Percentiles rank a stretch among this genome's conserved stretches.
phyloP scores from a whole-genome alignment of 1,140 invertebrate species.

The Drosophila varians region DNA sequence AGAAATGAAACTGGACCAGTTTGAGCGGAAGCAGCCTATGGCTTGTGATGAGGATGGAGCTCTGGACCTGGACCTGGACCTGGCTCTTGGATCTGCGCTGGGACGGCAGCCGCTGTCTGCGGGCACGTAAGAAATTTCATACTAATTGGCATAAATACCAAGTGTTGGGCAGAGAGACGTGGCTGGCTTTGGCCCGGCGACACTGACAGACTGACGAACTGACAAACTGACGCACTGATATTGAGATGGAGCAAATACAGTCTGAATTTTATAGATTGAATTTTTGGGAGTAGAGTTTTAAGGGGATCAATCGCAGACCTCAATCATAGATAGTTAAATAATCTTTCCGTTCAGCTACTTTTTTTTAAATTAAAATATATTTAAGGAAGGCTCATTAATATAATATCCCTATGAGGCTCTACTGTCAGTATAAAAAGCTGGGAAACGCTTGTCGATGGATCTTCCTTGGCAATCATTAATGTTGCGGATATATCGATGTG shows the following conservation, averaged over 20 bases:
- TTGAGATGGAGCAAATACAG: conserved; percentile 48
- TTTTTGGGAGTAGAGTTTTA: no score
- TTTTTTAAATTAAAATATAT: no score
- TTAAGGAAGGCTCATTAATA: no score
- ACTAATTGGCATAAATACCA: conserved; percentile 84
- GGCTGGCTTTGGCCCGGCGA: conserved; percentile 47
- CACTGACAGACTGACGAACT: conserved; percentile 63
- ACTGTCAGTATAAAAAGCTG: no score
- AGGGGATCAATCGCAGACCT: no score
- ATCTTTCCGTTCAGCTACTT: no score
- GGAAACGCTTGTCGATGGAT: no score
- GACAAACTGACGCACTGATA: conserved; percentile 64
- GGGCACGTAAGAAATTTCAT: conserved; percentile 83
- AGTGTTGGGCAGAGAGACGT: conserved; percentile 70
- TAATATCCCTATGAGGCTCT: no score
- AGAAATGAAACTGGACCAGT: conserved; percentile 81
- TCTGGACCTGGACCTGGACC: conserved; percentile 27
- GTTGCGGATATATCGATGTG: no score
- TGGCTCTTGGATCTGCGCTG: conserved; percentile 8
- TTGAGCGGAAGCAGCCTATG: conserved; percentile 77
- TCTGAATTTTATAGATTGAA: not conserved
- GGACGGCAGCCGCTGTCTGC: conserved; percentile 50
- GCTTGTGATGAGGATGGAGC: conserved; percentile 35
- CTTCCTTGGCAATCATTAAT: conserved; percentile 83
- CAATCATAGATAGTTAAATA: no score